These are phyloP conservation scores for Rhea pennata DNA, from an alignment of 2,113 vertebrate genomes.

Conservation along the genomic window DNA sequence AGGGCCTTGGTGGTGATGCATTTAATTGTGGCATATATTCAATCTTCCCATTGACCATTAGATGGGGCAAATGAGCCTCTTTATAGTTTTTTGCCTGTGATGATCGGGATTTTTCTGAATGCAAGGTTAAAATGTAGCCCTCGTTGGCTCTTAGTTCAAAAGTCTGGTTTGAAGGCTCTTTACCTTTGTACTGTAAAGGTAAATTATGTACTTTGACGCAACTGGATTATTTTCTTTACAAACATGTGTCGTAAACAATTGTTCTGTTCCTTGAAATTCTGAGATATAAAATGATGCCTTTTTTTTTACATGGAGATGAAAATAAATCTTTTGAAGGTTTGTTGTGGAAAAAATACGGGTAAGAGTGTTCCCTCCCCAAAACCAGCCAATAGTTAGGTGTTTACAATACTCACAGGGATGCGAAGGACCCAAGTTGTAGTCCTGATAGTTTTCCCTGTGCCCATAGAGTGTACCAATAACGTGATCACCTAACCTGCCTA, in stretches of 20 bases:
- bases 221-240: slow-evolving; percentile 67
- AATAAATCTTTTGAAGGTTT: slow-evolving; percentile 42
- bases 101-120: neutral
- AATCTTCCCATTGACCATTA: slow-evolving; percentile 41
- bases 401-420: neutral
- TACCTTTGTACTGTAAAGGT: slow-evolving; percentile 64
- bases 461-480: neutral
- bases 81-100: neutral
- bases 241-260: slow-evolving; percentile 64
- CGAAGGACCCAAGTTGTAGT: slow-evolving; percentile 10
- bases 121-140: slow-evolving; percentile 60
- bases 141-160: slow-evolving; percentile 30
- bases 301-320: slow-evolving; percentile 38
- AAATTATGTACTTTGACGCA: slow-evolving; percentile 58
- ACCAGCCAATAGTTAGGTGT: slow-evolving; percentile 24
- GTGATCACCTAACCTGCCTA: neutral
- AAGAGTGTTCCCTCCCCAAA: slow-evolving; percentile 43
- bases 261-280: slow-evolving; percentile 59
- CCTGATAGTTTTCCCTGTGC: neutral
- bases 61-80: slow-evolving; percentile 70
- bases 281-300: slow-evolving; percentile 33
- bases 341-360: neutral
- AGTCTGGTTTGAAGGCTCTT: neutral
- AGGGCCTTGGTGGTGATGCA: neutral
- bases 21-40: neutral